Evolutionary conservation across 1,140 invertebrate species (phyloP).

Genomic region (Leucophenga varia): DNA sequence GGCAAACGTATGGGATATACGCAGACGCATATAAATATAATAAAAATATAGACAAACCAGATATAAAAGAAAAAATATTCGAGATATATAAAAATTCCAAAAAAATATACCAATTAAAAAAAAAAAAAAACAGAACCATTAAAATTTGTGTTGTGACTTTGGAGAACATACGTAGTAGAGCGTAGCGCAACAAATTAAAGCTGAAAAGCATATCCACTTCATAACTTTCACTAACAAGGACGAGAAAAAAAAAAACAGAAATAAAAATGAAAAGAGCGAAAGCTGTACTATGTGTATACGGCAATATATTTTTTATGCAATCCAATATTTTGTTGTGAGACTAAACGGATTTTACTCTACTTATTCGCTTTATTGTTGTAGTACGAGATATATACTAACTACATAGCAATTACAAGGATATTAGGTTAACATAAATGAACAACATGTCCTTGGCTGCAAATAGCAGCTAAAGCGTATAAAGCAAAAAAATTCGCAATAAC

Average conservation of each 20-base stretch:
- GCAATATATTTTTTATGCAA: neutral
- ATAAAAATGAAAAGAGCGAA: constrained; percentile 1
- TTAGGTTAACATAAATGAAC: constrained; percentile 41
- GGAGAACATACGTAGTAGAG: too few relatives aligned
- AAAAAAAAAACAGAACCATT: too few relatives aligned
- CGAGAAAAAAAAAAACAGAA: neutral
- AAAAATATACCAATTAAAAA: too few relatives aligned
- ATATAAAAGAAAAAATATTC: too few relatives aligned
- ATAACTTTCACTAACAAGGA: neutral
- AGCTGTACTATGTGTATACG: constrained; percentile 2
- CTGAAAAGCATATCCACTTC: too few relatives aligned
- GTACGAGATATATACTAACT: too few relatives aligned
- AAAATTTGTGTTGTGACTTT: too few relatives aligned
- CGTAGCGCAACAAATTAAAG: too few relatives aligned
- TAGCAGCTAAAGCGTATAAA: neutral
- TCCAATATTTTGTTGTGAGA: neutral
- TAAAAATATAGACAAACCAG: too few relatives aligned
- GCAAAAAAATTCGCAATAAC: constrained; percentile 29
- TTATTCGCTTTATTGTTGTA: neutral
- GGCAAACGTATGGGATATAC: too few relatives aligned
- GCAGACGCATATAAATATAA: too few relatives aligned
- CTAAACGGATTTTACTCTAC: neutral
- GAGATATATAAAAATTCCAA: too few relatives aligned
- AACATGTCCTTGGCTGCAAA: constrained; percentile 35
- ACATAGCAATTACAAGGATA: constrained; percentile 31